phyloP scores from a whole-genome alignment of 2,113 vertebrate genomes.

The Chloropsis cyanopogon region DNA sequence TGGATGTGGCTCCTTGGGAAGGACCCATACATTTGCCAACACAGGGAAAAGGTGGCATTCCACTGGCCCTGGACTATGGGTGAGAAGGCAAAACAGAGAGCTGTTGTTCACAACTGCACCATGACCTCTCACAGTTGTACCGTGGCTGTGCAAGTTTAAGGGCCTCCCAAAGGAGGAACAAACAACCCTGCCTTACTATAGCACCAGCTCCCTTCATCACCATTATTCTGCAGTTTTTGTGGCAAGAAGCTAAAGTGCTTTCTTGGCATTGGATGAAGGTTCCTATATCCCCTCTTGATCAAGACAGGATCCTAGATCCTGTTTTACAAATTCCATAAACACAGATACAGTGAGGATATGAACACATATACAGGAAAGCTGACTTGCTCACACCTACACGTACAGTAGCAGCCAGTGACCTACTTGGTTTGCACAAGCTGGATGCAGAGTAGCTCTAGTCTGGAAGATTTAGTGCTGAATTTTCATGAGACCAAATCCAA shows the following conservation, averaged over 20 bases:
- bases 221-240: neutral
- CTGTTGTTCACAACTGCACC: neutral
- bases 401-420: neutral
- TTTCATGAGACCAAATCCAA: neutral
- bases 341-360: neutral
- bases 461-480: neutral
- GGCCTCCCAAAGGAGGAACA: neutral
- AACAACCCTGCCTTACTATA: neutral
- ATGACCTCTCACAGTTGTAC: neutral
- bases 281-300: neutral
- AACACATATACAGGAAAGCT: neutral
- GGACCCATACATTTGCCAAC: neutral
- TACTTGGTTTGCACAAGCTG: neutral
- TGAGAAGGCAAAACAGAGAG: neutral
- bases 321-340: neutral
- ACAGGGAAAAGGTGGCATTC: neutral
- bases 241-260: neutral
- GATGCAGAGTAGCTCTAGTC: neutral
- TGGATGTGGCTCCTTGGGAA: neutral
- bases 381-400: neutral
- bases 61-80: neutral
- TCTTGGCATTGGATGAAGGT: neutral
- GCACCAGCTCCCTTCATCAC: neutral
- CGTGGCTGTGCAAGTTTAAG: neutral
- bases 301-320: neutral